A percentile compares a stretch with the other conserved stretches of the same genome.
Evolutionary conservation across 2,797 vertebrate genomes (phyloP).

Genomic region (Microctenopoma lineatum): DNA sequence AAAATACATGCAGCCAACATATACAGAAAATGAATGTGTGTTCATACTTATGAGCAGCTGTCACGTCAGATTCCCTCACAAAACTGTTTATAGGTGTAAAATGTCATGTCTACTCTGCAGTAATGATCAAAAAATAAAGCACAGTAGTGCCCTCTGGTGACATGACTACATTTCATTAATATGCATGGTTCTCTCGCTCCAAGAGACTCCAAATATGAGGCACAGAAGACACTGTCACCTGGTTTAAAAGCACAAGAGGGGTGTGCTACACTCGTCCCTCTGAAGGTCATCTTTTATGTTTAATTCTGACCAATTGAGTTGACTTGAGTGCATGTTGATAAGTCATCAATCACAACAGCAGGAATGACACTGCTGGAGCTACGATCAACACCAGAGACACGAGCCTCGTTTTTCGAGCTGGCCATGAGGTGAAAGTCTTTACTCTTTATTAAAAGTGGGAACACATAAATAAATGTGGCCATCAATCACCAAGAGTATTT

Average conservation of each 20-base stretch:
- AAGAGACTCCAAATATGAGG: constrained; percentile 50
- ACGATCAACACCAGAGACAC: constrained; percentile 52
- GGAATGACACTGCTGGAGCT: constrained; percentile 55
- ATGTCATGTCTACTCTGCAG: constrained; percentile 54
- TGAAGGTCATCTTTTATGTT: constrained; percentile 76
- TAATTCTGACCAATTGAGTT: constrained; percentile 75
- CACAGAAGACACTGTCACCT: constrained; percentile 24
- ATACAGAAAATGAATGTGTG: constrained; percentile 34
- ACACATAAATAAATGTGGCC: constrained; percentile 23
- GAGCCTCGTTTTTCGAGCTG: constrained; percentile 66
- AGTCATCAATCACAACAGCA: constrained; percentile 73
- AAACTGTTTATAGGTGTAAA: constrained; percentile 44
- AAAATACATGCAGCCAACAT: constrained; percentile 28
- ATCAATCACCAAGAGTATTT: constrained; percentile 44
- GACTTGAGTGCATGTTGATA: constrained; percentile 51
- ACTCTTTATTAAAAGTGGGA: constrained; percentile 43
- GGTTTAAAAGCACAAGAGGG: constrained; percentile 17
- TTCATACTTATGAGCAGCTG: constrained; percentile 32
- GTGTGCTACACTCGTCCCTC: constrained; percentile 37
- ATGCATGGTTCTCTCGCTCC: constrained; percentile 63
- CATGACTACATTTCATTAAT: constrained; percentile 76
- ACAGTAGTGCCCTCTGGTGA: constrained; percentile 85
- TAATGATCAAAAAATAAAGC: constrained; percentile 74
- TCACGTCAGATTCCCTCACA: constrained; percentile 35
- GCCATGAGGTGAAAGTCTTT: constrained; percentile 53